Evolutionary conservation across 1,140 invertebrate genomes (phyloP).

Genomic region (Cardiocondyla obscurior): DNA sequence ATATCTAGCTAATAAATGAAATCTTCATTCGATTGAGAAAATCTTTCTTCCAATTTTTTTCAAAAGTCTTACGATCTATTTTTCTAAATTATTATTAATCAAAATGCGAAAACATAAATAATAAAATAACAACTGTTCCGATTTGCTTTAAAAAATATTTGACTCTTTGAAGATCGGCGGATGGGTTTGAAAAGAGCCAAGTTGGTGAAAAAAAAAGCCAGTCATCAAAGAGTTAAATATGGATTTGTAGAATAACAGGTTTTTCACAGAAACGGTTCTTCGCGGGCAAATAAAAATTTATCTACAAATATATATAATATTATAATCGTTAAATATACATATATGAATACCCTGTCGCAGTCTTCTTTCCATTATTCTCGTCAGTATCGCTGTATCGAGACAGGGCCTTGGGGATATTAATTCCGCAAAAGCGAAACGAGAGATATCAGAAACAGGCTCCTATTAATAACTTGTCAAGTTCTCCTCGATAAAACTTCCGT

Average conservation of each 20-base stretch:
- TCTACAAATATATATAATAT: neutral
- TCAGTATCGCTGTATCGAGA: neutral
- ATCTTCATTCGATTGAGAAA: neutral
- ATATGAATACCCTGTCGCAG: too few relatives aligned
- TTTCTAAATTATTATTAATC: neutral
- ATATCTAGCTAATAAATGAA: neutral
- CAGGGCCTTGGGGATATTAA: constrained; percentile 26
- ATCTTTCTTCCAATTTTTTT: neutral
- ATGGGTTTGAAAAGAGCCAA: too few relatives aligned
- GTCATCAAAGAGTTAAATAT: too few relatives aligned
- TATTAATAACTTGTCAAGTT: constrained; percentile 53
- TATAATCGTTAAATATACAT: neutral
- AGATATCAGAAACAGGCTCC: constrained; percentile 16
- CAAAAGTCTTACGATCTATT: neutral
- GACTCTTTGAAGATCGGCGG: too few relatives aligned
- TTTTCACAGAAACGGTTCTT: neutral
- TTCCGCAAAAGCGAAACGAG: neutral
- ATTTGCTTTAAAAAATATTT: neutral
- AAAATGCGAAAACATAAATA: neutral
- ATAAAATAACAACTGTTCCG: neutral
- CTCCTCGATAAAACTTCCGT: constrained; percentile 38
- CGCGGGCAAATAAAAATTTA: neutral
- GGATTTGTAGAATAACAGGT: neutral
- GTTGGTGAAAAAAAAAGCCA: too few relatives aligned
- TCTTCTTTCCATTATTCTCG: neutral